Evolutionary conservation across 2,888 invertebrate genomes (phyloP).

Genomic region (Sarcophaga rosellei): DNA sequence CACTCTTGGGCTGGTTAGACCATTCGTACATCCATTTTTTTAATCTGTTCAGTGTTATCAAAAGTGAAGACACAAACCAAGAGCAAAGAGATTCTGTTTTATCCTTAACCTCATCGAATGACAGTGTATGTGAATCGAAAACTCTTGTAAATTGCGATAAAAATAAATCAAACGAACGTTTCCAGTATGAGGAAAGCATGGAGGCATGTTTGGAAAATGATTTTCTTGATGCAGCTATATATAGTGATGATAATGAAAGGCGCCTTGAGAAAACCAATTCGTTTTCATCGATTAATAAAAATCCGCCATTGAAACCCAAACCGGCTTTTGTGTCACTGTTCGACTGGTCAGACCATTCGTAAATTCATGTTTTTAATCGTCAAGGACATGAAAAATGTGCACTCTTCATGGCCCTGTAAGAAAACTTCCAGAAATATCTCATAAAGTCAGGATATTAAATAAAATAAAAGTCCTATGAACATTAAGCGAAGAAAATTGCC

Average conservation of each 20-base stretch:
- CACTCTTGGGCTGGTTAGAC: too few relatives aligned
- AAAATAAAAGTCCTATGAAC: too few relatives aligned
- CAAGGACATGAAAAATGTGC: too few relatives aligned
- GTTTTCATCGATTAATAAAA: conserved; percentile 69
- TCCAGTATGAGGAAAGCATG: conserved; percentile 89
- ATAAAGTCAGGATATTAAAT: too few relatives aligned
- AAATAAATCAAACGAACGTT: conserved; percentile 81
- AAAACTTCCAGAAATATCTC: too few relatives aligned
- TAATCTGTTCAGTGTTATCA: conserved; percentile 81
- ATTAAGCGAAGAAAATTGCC: too few relatives aligned
- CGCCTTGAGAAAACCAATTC: conserved; percentile 75
- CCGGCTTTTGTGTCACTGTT: conserved; percentile 69
- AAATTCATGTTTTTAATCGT: too few relatives aligned
- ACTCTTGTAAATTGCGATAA: neutral
- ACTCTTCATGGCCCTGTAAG: too few relatives aligned
- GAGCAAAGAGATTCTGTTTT: conserved; percentile 80
- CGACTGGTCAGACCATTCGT: too few relatives aligned
- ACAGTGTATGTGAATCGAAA: conserved; percentile 78
- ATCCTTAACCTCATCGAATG: conserved; percentile 80
- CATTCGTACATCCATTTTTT: too few relatives aligned
- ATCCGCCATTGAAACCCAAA: conserved; percentile 74
- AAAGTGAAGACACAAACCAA: conserved; percentile 73
- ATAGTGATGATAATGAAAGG: conserved; percentile 85
- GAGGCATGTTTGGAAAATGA: conserved; percentile 86
- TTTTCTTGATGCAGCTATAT: conserved; percentile 92